phyloP scores from a whole-genome alignment of 2,888 invertebrate genomes.

The Clostera curtula region DNA sequence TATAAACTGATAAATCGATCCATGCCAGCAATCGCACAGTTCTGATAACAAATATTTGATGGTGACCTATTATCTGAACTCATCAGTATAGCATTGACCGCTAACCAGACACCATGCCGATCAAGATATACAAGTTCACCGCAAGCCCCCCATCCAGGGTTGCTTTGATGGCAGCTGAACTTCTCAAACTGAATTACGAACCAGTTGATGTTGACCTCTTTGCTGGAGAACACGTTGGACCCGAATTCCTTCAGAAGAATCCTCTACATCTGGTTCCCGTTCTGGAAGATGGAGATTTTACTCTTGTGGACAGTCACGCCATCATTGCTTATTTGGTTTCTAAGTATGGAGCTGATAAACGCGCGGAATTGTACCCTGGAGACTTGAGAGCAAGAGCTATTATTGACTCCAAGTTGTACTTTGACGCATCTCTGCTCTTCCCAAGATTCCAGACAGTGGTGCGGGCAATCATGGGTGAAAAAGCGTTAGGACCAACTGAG shows the following conservation, averaged over 20 bases:
- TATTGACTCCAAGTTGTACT: slow-evolving; percentile 31
- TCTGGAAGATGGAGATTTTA: slow-evolving; percentile 38
- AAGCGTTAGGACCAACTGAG: slow-evolving; percentile 12
- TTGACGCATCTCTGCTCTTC: slow-evolving; percentile 30
- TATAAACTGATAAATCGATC: too few relatives aligned
- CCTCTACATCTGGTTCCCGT: slow-evolving; percentile 34
- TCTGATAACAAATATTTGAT: background rate
- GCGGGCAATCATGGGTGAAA: slow-evolving; percentile 8
- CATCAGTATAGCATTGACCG: background rate
- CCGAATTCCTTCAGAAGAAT: slow-evolving; percentile 35
- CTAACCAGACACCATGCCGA: slow-evolving; percentile 22
- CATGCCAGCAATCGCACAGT: too few relatives aligned
- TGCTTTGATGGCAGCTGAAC: slow-evolving; percentile 28
- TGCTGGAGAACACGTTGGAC: slow-evolving; percentile 19
- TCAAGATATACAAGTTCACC: slow-evolving; percentile 27
- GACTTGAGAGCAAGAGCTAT: slow-evolving; percentile 28
- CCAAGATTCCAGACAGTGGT: slow-evolving; percentile 14
- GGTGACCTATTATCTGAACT: background rate
- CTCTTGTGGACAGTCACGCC: slow-evolving; percentile 36
- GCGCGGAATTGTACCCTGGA: slow-evolving; percentile 29
- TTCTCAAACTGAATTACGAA: slow-evolving; percentile 28
- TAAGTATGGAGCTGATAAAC: slow-evolving; percentile 35
- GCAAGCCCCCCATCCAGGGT: slow-evolving; percentile 32
- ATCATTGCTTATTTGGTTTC: slow-evolving; percentile 38
- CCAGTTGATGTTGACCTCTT: slow-evolving; percentile 20